Conservation (phyloP, 2,113 vertebrate genomes). For the Oceanites oceanicus region DNA sequence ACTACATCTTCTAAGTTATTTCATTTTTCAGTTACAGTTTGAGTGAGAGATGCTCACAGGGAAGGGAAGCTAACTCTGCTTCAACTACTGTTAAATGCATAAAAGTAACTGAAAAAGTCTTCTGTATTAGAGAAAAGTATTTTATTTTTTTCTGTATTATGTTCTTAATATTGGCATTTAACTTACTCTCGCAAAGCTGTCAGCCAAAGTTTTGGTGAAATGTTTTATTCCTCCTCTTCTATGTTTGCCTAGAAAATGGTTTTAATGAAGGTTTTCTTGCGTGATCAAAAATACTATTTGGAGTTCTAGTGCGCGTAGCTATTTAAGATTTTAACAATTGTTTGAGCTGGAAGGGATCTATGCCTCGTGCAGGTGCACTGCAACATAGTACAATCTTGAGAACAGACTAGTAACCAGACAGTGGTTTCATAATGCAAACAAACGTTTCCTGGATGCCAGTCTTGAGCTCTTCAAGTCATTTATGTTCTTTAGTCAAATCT, state of each 20-base stretch:
- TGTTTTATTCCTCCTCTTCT: constrained; percentile 5
- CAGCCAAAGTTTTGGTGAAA: not conserved
- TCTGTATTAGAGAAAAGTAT: not conserved
- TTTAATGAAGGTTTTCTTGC: not conserved
- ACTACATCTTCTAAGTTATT: not conserved
- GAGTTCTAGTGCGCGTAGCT: not conserved
- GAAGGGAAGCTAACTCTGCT: not conserved
- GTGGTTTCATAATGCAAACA: constrained; percentile 54
- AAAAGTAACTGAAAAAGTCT: not conserved
- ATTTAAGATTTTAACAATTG: not conserved
- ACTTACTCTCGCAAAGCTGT: not conserved
- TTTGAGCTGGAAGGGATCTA: not conserved
- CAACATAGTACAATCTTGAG: not conserved
- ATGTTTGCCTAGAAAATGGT: not conserved
- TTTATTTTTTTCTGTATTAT: not conserved
- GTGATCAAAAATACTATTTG: not conserved
- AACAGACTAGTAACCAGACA: constrained; percentile 35
- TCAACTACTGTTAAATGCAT: not conserved
- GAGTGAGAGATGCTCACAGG: not conserved
- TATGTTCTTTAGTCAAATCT: constrained; percentile 34
- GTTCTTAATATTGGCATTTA: not conserved
- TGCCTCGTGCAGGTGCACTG: not conserved
- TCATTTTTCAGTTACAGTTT: not conserved
- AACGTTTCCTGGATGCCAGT: constrained; percentile 46
- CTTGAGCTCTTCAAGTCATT: not conserved